These are phyloP conservation scores for Eurytoma californica DNA, from an alignment of 2,888 invertebrate genomes.

Conservation along the genomic window DNA sequence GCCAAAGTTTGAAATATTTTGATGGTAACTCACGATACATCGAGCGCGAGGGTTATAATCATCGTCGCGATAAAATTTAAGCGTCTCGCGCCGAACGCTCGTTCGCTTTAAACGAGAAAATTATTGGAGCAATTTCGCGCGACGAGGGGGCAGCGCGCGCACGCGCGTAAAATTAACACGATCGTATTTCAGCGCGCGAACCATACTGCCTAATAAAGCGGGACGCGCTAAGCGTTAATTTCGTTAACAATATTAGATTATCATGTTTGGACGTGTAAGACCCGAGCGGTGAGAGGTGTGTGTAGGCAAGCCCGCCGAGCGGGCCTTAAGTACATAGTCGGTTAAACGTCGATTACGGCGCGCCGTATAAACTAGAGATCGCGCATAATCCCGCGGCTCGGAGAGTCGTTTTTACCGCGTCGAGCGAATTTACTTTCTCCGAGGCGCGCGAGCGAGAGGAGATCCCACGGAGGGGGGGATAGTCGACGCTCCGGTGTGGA, in stretches of 20 bases:
- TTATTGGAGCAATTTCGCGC: constrained; percentile 16
- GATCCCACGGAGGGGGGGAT: not conserved
- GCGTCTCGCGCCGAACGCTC: constrained; percentile 1
- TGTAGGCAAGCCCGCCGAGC: not conserved
- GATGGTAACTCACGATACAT: not conserved
- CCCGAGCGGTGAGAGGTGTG: not conserved
- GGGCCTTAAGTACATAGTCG: constrained; percentile 39
- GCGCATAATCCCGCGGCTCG: constrained; percentile 29
- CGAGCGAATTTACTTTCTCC: constrained; percentile 44
- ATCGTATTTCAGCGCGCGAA: constrained; percentile 20
- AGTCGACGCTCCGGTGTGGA: not conserved
- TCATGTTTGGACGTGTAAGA: constrained; percentile 8
- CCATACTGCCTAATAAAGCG: constrained; percentile 6
- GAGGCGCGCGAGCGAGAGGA: not conserved
- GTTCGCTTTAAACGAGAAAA: constrained; percentile 14
- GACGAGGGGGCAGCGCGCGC: not conserved
- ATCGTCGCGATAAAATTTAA: constrained; percentile 14
- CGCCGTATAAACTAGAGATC: constrained; percentile 15
- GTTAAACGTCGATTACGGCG: constrained; percentile 39
- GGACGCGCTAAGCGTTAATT: constrained; percentile 29
- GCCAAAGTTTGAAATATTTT: too few species aligned
- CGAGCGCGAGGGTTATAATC: not conserved
- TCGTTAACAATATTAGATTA: constrained; percentile 38
- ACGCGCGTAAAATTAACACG: constrained; percentile 15
- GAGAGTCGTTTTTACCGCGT: constrained; percentile 24